Conservation (phyloP, 2,888 invertebrate genomes). For the Acleris cristana region DNA sequence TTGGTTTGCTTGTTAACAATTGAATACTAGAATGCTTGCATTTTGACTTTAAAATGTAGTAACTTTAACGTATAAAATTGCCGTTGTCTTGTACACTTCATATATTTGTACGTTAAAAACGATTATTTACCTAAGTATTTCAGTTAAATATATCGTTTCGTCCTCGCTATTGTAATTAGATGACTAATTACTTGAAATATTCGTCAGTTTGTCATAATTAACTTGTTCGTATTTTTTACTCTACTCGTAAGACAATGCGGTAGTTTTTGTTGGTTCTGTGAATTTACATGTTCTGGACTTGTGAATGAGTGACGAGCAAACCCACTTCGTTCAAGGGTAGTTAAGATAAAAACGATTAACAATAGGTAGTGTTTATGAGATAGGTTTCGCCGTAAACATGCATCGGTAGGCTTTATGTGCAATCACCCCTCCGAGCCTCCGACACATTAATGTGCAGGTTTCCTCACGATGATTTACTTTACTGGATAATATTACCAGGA, state of each 20-base stretch:
- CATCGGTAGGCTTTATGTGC: too few species aligned
- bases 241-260: conserved; percentile 18
- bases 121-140: too few species aligned
- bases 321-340: too few species aligned
- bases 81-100: conserved; percentile 4
- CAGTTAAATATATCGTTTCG: neutral
- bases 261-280: conserved; percentile 17
- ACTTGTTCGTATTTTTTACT: conserved; percentile 23
- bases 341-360: too few species aligned
- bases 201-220: conserved; percentile 31
- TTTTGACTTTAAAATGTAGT: neutral
- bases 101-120: too few species aligned
- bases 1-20: conserved; percentile 12
- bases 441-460: too few species aligned
- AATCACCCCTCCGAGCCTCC: too few species aligned
- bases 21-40: neutral
- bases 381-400: too few species aligned
- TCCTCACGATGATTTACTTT: too few species aligned
- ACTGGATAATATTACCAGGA: too few species aligned
- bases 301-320: too few species aligned
- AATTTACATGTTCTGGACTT: neutral
- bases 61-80: neutral
- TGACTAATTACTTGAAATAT: conserved; percentile 32
- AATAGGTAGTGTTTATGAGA: too few species aligned
- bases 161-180: conserved; percentile 37